Evolutionary conservation across 37 sponge, comb jelly and placozoan species (phyloP).

Genomic region (Agelas oroides): DNA sequence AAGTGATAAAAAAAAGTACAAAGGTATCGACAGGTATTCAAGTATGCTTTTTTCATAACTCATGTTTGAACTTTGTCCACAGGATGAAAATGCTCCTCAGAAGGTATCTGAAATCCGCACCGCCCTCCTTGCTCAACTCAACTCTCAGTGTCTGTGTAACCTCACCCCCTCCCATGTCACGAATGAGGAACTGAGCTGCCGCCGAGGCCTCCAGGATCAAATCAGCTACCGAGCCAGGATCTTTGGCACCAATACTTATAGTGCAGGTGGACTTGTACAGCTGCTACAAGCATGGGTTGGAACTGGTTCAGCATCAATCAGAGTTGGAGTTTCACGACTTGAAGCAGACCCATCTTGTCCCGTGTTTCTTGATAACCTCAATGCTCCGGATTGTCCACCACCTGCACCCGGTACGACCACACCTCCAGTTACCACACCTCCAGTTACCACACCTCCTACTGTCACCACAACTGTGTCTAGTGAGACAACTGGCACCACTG

Average conservation of each 20-base stretch:
- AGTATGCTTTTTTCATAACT: too few relatives aligned
- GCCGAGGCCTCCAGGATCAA: slow-evolving; percentile 12
- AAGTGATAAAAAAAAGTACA: too few relatives aligned
- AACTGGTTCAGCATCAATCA: background rate
- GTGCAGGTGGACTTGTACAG: slow-evolving; percentile 3
- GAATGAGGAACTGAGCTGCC: slow-evolving; percentile 22
- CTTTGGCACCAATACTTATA: slow-evolving; percentile 20
- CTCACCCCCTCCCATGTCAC: slow-evolving; percentile 1
- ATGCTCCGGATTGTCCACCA: slow-evolving; percentile 37
- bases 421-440: background rate
- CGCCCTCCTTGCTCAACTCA: background rate
- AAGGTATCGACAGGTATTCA: too few relatives aligned
- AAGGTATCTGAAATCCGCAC: too few relatives aligned
- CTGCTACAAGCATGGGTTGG: slow-evolving; percentile 36
- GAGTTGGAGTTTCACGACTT: background rate
- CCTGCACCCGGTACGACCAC: background rate
- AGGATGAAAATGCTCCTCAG: too few relatives aligned
- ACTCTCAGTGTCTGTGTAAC: slow-evolving; percentile 11
- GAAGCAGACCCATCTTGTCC: slow-evolving; percentile 23
- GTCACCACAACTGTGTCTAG: background rate
- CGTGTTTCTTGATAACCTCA: background rate
- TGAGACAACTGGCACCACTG: too few relatives aligned
- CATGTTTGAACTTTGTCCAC: too few relatives aligned
- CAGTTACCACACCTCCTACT: too few relatives aligned
- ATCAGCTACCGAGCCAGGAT: slow-evolving; percentile 36